phyloP scores from a whole-genome alignment of 2,888 invertebrate species.

The Rhagonycha lutea region DNA sequence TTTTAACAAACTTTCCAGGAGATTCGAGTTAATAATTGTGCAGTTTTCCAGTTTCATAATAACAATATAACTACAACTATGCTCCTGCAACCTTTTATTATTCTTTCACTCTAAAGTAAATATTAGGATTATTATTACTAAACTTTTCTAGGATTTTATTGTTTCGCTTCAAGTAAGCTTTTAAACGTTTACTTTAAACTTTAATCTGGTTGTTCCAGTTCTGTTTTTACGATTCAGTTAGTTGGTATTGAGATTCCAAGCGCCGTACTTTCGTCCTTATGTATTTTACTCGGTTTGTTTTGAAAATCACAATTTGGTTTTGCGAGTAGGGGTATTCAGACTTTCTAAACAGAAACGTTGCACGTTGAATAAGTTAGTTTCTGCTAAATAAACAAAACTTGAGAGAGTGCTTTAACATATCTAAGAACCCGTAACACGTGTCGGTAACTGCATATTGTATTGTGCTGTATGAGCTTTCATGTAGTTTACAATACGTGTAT shows the following conservation, averaged over 20 bases:
- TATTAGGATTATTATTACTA: background rate
- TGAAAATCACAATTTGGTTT: background rate
- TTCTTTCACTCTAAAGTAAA: background rate
- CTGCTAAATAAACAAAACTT: conserved; percentile 9
- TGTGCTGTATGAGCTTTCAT: conserved; percentile 9
- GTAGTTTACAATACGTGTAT: conserved; percentile 16
- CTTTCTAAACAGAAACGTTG: background rate
- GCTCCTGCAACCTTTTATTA: background rate
- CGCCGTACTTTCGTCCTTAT: background rate
- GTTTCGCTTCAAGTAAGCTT: background rate
- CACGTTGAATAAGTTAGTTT: conserved; percentile 4
- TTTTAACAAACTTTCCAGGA: background rate
- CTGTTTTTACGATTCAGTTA: background rate
- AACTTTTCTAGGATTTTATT: background rate
- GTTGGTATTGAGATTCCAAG: background rate
- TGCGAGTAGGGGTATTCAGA: background rate
- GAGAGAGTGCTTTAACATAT: conserved; percentile 4
- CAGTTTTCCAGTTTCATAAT: background rate
- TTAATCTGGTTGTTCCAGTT: background rate
- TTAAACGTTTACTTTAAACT: background rate
- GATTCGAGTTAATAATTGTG: background rate
- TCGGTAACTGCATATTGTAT: conserved; percentile 15
- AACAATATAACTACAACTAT: background rate
- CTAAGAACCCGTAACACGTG: conserved; percentile 10
- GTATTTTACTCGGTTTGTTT: background rate